These are phyloP conservation scores for Amphiprion percula DNA, from an alignment of 2,113 vertebrate species.

Conservation along the genomic window DNA sequence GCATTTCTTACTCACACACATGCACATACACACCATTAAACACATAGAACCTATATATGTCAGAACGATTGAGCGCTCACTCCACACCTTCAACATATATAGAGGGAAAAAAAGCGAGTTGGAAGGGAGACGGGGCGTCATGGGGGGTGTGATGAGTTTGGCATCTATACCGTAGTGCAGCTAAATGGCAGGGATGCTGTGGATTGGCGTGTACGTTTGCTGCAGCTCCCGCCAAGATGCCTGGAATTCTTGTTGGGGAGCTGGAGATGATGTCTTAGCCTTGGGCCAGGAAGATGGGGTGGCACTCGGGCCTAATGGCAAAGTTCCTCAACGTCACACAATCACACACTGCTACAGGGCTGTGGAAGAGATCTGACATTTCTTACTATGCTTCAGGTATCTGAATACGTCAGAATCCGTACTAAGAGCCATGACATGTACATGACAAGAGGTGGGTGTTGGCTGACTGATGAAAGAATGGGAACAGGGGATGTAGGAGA, in stretches of 20 bases:
- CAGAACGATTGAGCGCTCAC: constrained; percentile 52
- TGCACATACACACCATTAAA: constrained; percentile 59
- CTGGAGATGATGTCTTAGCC: constrained; percentile 59
- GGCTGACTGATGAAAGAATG: constrained; percentile 74
- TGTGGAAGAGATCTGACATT: constrained; percentile 62
- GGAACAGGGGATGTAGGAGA: constrained; percentile 55
- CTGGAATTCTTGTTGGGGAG: constrained; percentile 25
- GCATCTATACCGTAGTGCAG: constrained; percentile 51
- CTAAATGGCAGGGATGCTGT: constrained; percentile 46
- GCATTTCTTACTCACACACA: constrained; percentile 25
- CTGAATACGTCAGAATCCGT: constrained; percentile 37
- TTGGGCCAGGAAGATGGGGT: constrained; percentile 50
- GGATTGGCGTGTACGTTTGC: constrained; percentile 18
- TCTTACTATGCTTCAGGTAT: constrained; percentile 65
- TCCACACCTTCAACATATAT: constrained; percentile 56
- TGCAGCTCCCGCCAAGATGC: constrained; percentile 43
- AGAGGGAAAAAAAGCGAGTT: constrained; percentile 11
- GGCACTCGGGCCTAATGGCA: constrained; percentile 43
- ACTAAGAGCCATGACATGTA: constrained; percentile 62
- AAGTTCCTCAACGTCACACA: constrained; percentile 48
- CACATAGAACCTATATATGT: constrained; percentile 73
- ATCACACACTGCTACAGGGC: constrained; percentile 8
- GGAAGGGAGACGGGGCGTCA: constrained; percentile 32
- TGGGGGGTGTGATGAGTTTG: constrained; percentile 52
- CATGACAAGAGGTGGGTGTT: constrained; percentile 69